Conservation (phyloP, 1,140 invertebrate species). For the Conopomorpha cramerella region DNA sequence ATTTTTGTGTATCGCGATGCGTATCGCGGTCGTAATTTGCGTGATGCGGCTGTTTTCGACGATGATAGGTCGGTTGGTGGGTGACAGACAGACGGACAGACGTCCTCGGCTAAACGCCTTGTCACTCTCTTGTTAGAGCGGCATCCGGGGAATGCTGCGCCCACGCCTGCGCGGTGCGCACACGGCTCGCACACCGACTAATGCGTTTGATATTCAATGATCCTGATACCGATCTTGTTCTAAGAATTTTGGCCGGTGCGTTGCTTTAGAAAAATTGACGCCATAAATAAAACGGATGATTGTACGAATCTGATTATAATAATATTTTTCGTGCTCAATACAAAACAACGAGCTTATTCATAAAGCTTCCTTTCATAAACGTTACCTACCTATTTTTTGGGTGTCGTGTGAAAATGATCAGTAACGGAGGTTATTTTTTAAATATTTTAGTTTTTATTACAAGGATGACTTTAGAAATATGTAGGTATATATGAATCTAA, state of each 20-base stretch:
- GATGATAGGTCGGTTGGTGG: slow-evolving; percentile 28
- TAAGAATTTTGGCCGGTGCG: slow-evolving; percentile 24
- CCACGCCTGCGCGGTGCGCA: neutral
- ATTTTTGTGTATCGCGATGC: slow-evolving; percentile 31
- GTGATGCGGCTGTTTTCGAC: slow-evolving; percentile 38
- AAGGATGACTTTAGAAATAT: too few species aligned
- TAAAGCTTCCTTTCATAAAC: too few species aligned
- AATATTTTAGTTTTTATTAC: too few species aligned
- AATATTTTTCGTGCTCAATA: too few species aligned
- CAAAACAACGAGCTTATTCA: too few species aligned
- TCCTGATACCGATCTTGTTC: slow-evolving; percentile 37
- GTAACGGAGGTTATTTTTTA: too few species aligned
- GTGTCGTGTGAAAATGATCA: too few species aligned
- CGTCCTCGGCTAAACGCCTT: slow-evolving; percentile 22
- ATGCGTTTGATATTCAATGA: slow-evolving; percentile 41
- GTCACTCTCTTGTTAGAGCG: slow-evolving; percentile 40
- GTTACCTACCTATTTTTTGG: too few species aligned
- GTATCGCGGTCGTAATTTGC: slow-evolving; percentile 38
- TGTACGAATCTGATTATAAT: too few species aligned
- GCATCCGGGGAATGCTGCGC: slow-evolving; percentile 28
- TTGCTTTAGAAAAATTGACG: slow-evolving; percentile 22
- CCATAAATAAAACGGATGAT: slow-evolving; percentile 32
- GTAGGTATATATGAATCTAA: too few species aligned
- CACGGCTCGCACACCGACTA: slow-evolving; percentile 16
- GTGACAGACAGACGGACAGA: slow-evolving; percentile 7